A percentile compares a stretch with the other conserved stretches of the same genome.
phyloP scores from a whole-genome alignment of 2,113 vertebrate species.

The Odocoileus virginianus region DNA sequence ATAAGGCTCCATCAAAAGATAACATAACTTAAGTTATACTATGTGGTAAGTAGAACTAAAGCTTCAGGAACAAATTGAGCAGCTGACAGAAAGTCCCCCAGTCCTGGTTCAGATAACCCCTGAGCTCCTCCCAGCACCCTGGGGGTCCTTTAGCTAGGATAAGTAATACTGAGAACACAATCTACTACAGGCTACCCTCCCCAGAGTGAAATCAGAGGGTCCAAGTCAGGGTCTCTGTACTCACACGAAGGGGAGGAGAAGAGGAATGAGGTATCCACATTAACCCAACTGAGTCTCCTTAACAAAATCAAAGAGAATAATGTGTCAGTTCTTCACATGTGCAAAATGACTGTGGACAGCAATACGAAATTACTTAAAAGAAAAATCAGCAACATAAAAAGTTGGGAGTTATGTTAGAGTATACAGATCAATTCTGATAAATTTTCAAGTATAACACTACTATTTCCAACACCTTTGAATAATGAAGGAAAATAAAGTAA shows the following conservation, averaged over 20 bases:
- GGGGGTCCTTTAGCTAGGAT: not conserved
- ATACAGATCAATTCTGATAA: not conserved
- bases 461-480: not conserved
- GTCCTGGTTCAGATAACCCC: not conserved
- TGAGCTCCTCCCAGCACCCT: not conserved
- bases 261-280: not conserved
- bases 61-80: not conserved
- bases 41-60: not conserved
- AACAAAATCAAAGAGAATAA: not conserved
- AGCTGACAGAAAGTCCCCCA: not conserved
- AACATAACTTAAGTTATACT: not conserved
- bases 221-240: not conserved
- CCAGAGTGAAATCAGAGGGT: not conserved
- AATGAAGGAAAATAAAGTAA: not conserved
- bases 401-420: not conserved
- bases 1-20: not conserved
- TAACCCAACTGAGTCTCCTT: not conserved
- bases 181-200: not conserved
- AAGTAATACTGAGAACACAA: not conserved
- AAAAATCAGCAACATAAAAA: not conserved
- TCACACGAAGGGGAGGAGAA: no score
- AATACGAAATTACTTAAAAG: not conserved
- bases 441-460: not conserved
- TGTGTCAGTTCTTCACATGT: not conserved
- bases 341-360: not conserved